Percentiles rank a stretch among this genome's conserved stretches.
Conservation (phyloP, 1,140 invertebrate genomes). For the Portunus trituberculatus region DNA sequence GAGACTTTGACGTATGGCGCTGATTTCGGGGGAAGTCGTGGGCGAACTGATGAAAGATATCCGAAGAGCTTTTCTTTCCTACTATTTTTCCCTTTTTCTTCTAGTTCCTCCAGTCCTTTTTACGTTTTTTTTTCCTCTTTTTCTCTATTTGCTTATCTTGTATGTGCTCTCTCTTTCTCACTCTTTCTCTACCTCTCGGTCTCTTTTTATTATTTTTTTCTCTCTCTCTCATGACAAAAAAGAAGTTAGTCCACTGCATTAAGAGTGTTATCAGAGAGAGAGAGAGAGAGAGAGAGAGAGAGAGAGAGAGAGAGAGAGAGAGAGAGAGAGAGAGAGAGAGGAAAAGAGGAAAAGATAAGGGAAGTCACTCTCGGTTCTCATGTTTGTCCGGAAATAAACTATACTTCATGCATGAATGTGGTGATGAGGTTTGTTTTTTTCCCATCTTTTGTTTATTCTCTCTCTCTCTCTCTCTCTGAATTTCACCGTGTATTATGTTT, state of each 20-base stretch:
- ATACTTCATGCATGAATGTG: too few species aligned
- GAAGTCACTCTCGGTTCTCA: background rate
- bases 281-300: background rate
- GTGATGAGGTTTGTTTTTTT: too few species aligned
- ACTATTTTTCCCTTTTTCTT: background rate
- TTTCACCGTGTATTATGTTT: too few species aligned
- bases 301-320: background rate
- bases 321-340: background rate
- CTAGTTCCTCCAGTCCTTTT: background rate
- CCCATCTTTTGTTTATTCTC: too few species aligned
- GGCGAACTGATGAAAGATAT: slow-evolving; percentile 11
- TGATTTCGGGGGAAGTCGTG: background rate
- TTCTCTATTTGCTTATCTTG: too few species aligned
- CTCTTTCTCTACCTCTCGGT: too few species aligned
- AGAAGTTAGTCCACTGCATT: background rate
- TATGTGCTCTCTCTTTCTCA: too few species aligned
- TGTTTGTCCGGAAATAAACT: too few species aligned
- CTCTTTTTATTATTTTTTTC: too few species aligned
- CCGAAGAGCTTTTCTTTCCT: background rate
- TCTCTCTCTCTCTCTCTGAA: too few species aligned
- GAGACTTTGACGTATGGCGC: background rate
- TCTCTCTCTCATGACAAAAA: background rate
- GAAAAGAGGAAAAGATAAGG: background rate
- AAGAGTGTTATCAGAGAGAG: background rate
- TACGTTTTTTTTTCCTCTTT: background rate